A percentile compares a stretch with the other conserved stretches of the same genome.
These are phyloP conservation scores for Platerodrilus igneus DNA, from an alignment of 2,888 invertebrate species.

Conservation along the genomic window DNA sequence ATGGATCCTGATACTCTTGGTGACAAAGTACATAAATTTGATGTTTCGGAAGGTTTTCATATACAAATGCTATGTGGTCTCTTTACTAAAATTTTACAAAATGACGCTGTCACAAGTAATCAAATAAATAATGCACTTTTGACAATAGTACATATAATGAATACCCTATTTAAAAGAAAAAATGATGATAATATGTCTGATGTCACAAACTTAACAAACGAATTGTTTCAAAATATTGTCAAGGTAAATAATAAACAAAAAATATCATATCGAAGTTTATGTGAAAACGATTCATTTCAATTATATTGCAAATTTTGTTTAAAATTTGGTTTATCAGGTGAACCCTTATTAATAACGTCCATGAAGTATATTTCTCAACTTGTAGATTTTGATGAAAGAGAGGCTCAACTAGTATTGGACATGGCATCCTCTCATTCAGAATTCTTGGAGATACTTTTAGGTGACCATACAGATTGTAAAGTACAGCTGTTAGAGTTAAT, in stretches of 20 bases:
- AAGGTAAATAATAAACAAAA: conserved; percentile 13
- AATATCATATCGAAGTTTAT: conserved; percentile 14
- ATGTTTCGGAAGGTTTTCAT: conserved; percentile 57
- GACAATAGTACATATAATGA: conserved; percentile 53
- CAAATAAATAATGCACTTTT: conserved; percentile 53
- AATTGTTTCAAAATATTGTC: conserved; percentile 18
- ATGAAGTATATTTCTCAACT: conserved; percentile 55
- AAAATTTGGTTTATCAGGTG: conserved; percentile 56
- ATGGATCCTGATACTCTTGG: conserved; percentile 57
- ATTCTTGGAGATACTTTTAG: conserved; percentile 66
- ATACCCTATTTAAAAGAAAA: conserved; percentile 50
- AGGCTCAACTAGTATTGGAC: conserved; percentile 58
- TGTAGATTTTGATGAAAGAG: conserved; percentile 52
- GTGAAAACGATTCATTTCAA: conserved; percentile 53
- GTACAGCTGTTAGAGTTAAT: conserved; percentile 63
- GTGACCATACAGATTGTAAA: conserved; percentile 51
- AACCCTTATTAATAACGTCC: conserved; percentile 42
- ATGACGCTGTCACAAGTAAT: conserved; percentile 44
- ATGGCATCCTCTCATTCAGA: conserved; percentile 75
- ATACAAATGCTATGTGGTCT: conserved; percentile 53
- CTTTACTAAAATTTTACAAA: conserved; percentile 51
- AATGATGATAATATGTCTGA: conserved; percentile 24
- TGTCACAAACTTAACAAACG: conserved; percentile 19
- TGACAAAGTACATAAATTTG: conserved; percentile 60
- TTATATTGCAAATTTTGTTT: conserved; percentile 60